These are phyloP conservation scores for Tuberolachnus salignus DNA, from an alignment of 2,888 invertebrate species.

Conservation along the genomic window DNA sequence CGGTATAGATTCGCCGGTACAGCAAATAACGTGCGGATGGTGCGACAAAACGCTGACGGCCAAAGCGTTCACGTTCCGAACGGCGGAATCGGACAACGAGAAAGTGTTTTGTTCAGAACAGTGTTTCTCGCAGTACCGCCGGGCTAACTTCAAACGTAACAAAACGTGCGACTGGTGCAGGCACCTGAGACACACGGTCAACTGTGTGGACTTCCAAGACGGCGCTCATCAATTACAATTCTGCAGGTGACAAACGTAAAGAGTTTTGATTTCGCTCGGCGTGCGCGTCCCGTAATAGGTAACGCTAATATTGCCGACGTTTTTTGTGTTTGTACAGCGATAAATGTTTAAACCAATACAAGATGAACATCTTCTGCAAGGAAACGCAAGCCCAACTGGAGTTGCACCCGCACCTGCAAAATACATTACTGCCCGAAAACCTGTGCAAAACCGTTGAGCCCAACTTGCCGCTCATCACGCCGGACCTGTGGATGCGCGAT, in stretches of 20 bases:
- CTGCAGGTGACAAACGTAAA: slow-evolving; percentile 62
- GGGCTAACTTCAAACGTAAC: slow-evolving; percentile 88
- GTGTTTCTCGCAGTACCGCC: slow-evolving; percentile 86
- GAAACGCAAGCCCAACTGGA: slow-evolving; percentile 92
- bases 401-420: slow-evolving; percentile 70
- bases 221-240: slow-evolving; percentile 90
- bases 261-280: slow-evolving; percentile 28
- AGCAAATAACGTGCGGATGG: slow-evolving; percentile 69
- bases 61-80: slow-evolving; percentile 61
- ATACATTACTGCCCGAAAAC: slow-evolving; percentile 58
- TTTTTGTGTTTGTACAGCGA: slow-evolving; percentile 68
- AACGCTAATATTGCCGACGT: neutral
- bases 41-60: slow-evolving; percentile 68
- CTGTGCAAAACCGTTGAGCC: slow-evolving; percentile 63
- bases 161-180: slow-evolving; percentile 94
- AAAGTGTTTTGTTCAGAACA: slow-evolving; percentile 80
- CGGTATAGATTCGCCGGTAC: slow-evolving; percentile 26
- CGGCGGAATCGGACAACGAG: slow-evolving; percentile 63
- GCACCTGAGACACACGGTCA: slow-evolving; percentile 86
- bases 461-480: slow-evolving; percentile 71
- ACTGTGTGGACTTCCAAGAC: slow-evolving; percentile 90
- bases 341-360: slow-evolving; percentile 93
- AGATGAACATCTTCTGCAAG: slow-evolving; percentile 95
- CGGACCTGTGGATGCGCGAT: slow-evolving; percentile 87
- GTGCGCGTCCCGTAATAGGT: neutral